phyloP scores from a whole-genome alignment of 2,888 invertebrate species.

The Platycnemis pennipes region DNA sequence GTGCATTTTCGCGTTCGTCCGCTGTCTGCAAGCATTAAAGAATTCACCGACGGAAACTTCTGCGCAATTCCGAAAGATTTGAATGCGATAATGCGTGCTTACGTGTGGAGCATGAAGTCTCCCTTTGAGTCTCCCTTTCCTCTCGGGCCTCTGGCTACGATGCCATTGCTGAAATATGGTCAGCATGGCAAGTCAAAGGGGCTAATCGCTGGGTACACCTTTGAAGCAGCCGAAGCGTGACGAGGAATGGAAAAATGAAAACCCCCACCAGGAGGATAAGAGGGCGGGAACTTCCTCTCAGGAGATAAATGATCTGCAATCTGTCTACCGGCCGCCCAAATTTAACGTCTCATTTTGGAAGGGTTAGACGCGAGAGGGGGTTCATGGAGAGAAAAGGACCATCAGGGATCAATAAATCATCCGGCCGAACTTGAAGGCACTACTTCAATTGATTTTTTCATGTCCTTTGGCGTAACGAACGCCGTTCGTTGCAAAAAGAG shows the following conservation, averaged over 20 bases:
- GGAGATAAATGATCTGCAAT: background rate
- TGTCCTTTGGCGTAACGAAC: too few species aligned
- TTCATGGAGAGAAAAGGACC: background rate
- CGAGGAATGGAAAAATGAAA: background rate
- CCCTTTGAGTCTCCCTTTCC: background rate
- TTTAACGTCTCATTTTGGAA: background rate
- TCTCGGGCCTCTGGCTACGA: background rate
- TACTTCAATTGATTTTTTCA: too few species aligned
- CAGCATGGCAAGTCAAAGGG: background rate
- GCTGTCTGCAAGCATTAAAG: too few species aligned
- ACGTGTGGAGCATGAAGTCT: background rate
- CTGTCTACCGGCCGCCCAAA: background rate
- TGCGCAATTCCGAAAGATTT: too few species aligned
- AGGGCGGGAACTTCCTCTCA: background rate
- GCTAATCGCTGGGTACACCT: background rate
- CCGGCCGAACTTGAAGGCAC: too few species aligned
- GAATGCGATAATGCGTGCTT: background rate
- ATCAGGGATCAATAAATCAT: background rate
- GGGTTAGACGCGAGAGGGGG: background rate
- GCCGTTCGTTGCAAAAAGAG: too few species aligned
- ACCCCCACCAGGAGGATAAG: background rate
- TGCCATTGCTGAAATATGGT: background rate
- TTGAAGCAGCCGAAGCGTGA: background rate
- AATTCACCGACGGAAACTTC: too few species aligned
- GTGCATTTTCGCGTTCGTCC: background rate